Base-by-base conservation (phyloP, 2,797 vertebrate genomes). In the Helarctos malayanus region DNA sequence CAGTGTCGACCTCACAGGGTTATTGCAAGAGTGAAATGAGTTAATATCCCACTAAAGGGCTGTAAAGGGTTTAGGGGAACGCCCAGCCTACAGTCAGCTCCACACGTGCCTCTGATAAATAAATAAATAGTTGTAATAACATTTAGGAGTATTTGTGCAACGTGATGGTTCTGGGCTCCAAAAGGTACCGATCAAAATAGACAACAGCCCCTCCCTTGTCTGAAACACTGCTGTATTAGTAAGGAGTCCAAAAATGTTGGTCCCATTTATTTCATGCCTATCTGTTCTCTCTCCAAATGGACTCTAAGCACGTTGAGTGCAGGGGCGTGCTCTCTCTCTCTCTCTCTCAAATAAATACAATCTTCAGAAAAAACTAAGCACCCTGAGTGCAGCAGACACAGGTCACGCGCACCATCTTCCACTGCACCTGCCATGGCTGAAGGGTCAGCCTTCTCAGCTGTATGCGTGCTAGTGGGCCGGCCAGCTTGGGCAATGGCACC, bases 381-480 rank as follows among this genome's bases (percentile, higher is more conserved):
- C 47, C 13, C 7, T 5, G 35, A 59, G 93, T 49, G 35, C 54
- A 29, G 7, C 54, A 29, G 7, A 57, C 54, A n/a, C 2, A 41
- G 21, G n/a, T 16, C 29, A 19, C 7, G 10, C n/a, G 63, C 25
- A 16, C 45, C 14, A 21, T 9, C 27, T 59, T n/a, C 52, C 4
- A 38, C 27, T 16, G 18, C 2, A 4, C 15, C 19, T 10, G 35
- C 29, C 41, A 45, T 16, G 14, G 54, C 10, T 15, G 13, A 1
- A 15, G 14, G 0, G 25, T 29, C 10, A 18, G 14, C 5, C 4
- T 32, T 23, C 32, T 35, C 14, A 25, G 19, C 4, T 4, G 5
- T 7, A 27, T 6, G 35, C 68, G 35, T 3, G 16, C n/a, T 2
- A 25, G 49, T 1, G 10, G 47, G 14, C 2, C 2, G 49, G 47